These are phyloP conservation scores for Leistus spinibarbis DNA, from an alignment of 2,888 invertebrate genomes.

Conservation along the genomic window DNA sequence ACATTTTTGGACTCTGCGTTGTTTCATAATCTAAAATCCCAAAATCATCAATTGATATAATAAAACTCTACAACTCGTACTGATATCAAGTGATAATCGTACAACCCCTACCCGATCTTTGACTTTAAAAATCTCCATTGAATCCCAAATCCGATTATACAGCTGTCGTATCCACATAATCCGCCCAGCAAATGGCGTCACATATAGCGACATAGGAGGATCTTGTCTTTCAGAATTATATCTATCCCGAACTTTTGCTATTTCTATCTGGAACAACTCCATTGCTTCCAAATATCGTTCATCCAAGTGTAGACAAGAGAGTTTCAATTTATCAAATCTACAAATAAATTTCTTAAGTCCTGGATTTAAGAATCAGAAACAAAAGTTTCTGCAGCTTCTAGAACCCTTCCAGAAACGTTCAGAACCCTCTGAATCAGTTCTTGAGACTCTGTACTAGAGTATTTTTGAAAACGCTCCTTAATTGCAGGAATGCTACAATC, in stretches of 20 bases:
- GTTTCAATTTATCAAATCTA: conserved; percentile 75
- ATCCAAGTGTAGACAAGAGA: conserved; percentile 75
- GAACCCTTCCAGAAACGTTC: too few species aligned
- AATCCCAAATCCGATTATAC: conserved; percentile 71
- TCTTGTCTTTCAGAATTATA: conserved; percentile 79
- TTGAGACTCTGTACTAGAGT: too few species aligned
- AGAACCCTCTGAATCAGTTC: too few species aligned
- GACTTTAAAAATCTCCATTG: conserved; percentile 69
- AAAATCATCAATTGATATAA: background rate
- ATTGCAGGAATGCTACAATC: too few species aligned
- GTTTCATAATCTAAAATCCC: conserved; percentile 59
- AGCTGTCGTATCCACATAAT: conserved; percentile 85
- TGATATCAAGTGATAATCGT: background rate
- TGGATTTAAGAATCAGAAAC: too few species aligned
- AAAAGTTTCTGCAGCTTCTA: too few species aligned
- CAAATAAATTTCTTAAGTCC: conserved; percentile 19
- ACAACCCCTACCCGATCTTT: conserved; percentile 49
- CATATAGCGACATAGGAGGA: conserved; percentile 74
- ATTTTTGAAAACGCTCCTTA: too few species aligned
- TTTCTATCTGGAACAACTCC: conserved; percentile 69
- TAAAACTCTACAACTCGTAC: too few species aligned
- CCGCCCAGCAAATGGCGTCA: conserved; percentile 81
- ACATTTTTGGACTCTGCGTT: conserved; percentile 73
- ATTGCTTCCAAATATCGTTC: conserved; percentile 76
- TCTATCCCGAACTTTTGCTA: conserved; percentile 72